These are phyloP conservation scores for Agonopterix alstromeriana DNA, from an alignment of 2,888 invertebrate genomes.

Conservation along the genomic window DNA sequence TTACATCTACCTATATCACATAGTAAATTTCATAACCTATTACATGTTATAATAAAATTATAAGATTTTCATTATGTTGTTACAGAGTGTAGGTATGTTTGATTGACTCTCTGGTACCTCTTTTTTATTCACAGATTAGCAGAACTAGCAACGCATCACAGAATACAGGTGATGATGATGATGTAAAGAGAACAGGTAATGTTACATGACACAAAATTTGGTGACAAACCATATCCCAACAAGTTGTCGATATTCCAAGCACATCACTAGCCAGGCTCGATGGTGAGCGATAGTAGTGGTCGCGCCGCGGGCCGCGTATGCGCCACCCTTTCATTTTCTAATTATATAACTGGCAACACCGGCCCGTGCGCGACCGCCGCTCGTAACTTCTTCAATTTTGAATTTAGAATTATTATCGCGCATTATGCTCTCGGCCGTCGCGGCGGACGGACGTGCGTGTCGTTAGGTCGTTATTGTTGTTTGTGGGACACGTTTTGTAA, in stretches of 20 bases:
- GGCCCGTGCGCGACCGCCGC: conserved; percentile 66
- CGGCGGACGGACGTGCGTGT: conserved; percentile 40
- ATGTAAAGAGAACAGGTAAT: too few relatives aligned
- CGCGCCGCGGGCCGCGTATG: conserved; percentile 65
- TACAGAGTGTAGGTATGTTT: too few relatives aligned
- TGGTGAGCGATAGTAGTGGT: conserved; percentile 71
- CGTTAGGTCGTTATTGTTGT: conserved; percentile 38
- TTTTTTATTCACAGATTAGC: too few relatives aligned
- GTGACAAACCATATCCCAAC: neutral
- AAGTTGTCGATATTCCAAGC: conserved; percentile 16
- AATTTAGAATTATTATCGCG: conserved; percentile 55
- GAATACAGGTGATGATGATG: too few relatives aligned
- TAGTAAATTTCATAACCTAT: too few relatives aligned
- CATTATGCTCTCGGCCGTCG: conserved; percentile 41
- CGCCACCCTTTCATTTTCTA: conserved; percentile 75
- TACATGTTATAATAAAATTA: too few relatives aligned
- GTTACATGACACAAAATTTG: too few relatives aligned
- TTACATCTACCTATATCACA: too few relatives aligned
- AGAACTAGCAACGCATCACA: too few relatives aligned
- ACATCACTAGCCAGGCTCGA: conserved; percentile 49
- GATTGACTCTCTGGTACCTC: too few relatives aligned
- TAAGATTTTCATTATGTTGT: too few relatives aligned
- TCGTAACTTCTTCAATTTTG: conserved; percentile 59
- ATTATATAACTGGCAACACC: conserved; percentile 71
- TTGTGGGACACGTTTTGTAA: conserved; percentile 26